phyloP scores from a whole-genome alignment of 2,888 invertebrate genomes.

The Pachydiplax longipennis region DNA sequence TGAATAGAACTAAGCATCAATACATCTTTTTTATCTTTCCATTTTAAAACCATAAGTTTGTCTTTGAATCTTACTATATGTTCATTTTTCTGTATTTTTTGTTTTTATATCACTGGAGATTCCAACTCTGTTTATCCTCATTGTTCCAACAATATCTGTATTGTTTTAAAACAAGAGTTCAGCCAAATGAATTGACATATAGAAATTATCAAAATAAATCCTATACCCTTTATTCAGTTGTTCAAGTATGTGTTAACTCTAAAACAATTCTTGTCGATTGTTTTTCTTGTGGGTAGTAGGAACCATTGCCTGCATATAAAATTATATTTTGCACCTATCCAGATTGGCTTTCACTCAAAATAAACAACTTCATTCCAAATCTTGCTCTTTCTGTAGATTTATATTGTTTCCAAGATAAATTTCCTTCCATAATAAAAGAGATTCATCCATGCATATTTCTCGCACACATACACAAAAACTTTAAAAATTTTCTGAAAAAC shows the following conservation, averaged over 20 bases:
- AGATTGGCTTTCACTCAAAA: constrained; percentile 47
- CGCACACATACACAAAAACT: too few species aligned
- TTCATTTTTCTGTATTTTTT: constrained; percentile 49
- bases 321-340: constrained; percentile 49
- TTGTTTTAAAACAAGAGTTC: constrained; percentile 51
- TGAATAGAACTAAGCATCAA: constrained; percentile 52
- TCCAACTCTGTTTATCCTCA: constrained; percentile 50
- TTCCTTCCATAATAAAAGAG: constrained; percentile 49
- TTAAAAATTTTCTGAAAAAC: too few species aligned
- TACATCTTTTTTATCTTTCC: constrained; percentile 46
- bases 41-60: constrained; percentile 50
- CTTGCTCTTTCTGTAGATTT: constrained; percentile 48
- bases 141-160: constrained; percentile 51
- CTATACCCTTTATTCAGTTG: constrained; percentile 51
- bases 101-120: constrained; percentile 49
- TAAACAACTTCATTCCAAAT: constrained; percentile 49
- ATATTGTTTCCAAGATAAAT: constrained; percentile 50
- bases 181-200: constrained; percentile 51
- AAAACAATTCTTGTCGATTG: constrained; percentile 51
- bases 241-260: constrained; percentile 51
- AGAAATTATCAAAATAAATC: constrained; percentile 51
- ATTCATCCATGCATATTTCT: neutral
- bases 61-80: constrained; percentile 48
- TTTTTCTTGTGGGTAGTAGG: constrained; percentile 51
- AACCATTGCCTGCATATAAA: constrained; percentile 50